Base-by-base conservation (phyloP, 37 sponge, comb jelly and placozoan genomes). In the Aplysina aerophoba region DNA sequence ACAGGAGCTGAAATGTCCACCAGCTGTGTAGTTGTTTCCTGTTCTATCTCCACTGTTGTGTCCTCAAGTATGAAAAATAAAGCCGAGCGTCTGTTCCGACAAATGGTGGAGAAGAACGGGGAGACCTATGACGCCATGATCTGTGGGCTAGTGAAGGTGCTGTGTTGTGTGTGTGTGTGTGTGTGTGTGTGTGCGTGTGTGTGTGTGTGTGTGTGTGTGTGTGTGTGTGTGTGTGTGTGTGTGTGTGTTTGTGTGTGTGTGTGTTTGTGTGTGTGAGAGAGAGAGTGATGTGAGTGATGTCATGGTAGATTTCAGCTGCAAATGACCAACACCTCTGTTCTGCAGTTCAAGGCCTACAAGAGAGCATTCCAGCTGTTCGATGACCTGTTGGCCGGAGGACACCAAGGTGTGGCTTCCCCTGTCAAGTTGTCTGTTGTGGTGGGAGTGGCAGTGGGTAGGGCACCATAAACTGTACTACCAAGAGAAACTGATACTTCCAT, bases 51-150 rank as follows among this genome's bases (percentile, higher is more conserved):
- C 37, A 17, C 54, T 75, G 11, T 39, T 44, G 15, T 4, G 0
- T 4, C 0, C 22, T 64, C 16, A 40, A 93, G 93, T 44, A 6
- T 11, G 25, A 63, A 89, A 16, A 93, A 93, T 55, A 1, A 53
- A 60, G 88, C 90, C 0, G 90, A 89, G 37, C 67, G 75, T 50
- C 39, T 93, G 11, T 93, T 93, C 73, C 64, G 35, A 1, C 78
- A 82, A 35, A 93, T 89, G 88, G 27, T 25, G 17, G 82, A 82
- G 59, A 93, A 87, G 74, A 63, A 93, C 73, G 93, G 88, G 20
- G 85, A 55, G n/a, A 85, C 90, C 2, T 93, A 93, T 82, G 88
- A 82, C 65, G 93, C 93, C 20, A 61, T 93, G 38, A 89, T 93
- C 37, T 88, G 64, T 54, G 90, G 90, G 13, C 74, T 93, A 16